Evolutionary conservation across 2,888 invertebrate species (phyloP), one percentile per base, ranked within the genome.

Genomic region (Desoria tigrina): DNA sequence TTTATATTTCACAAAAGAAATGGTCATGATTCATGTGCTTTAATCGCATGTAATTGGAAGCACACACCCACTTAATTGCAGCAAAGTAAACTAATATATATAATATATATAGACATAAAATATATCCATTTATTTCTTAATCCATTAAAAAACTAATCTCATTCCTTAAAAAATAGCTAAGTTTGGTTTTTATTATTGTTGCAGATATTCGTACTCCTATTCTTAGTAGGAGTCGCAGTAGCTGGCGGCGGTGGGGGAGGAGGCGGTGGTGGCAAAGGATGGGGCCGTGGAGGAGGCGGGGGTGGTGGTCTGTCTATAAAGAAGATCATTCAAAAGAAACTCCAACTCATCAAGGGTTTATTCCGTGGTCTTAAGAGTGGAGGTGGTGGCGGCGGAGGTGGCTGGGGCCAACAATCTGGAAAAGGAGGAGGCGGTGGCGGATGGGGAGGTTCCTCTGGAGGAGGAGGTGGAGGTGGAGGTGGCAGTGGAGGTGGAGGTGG

Each of bases 231-330:
- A 49, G 57, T 18, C 28, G 57, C 24, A 42, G 58, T 24, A 39
- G 23, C 42, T 2, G 57, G 58, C 1, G 42, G 45, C 14, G 56
- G 49, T 3, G 63, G 63, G 7, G 57, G 55, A 11, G 37, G 63
- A 32, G 56, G 49, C 24, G 51, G 63, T 11, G 18, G 51, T 23
- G n/a, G 11, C 58, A 57, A n/a, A 21, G 59, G 18, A 50, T 50
- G 63, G 39, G 39, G 53, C 32, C 28, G 32, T n/a, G 58, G 32
- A 26, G 66, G 66, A n/a, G 60, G 39, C 16, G 39, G n/a, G n/a
- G n/a, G n/a, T n/a, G n/a, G n/a, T n/a, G n/a, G n/a, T n/a, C n/a
- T n/a, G n/a, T n/a, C n/a, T n/a, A 51, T 42, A 26, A 57, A 32
- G 58, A 39, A 26, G n/a, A 4, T 54, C 37, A n/a, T 59, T 42